Evolutionary conservation across 2,888 invertebrate species (phyloP).

Genomic region (Eupeodes latifasciatus): DNA sequence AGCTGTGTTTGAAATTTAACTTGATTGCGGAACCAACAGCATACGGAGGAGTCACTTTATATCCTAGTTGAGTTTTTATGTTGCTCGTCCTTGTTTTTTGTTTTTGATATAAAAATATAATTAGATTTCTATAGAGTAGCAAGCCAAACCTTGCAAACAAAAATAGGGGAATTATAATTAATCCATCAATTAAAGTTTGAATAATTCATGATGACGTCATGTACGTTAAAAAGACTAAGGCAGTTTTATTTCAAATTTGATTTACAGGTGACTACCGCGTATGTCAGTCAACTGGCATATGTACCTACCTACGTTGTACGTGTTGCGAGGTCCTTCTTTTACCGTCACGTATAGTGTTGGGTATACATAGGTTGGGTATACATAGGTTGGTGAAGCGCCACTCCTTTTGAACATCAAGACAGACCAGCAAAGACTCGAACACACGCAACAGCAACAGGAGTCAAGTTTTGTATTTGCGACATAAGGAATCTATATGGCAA

Average conservation of each 20-base stretch:
- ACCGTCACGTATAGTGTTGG: neutral
- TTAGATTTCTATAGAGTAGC: constrained; percentile 5
- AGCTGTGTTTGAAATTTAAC: neutral
- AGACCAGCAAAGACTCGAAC: neutral
- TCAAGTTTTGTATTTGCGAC: neutral
- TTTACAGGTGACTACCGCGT: neutral
- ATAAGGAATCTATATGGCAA: no score
- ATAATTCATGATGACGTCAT: constrained; percentile 34
- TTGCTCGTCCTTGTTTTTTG: neutral
- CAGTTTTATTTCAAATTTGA: constrained; percentile 15
- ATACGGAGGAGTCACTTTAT: neutral
- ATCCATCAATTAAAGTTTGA: constrained; percentile 45
- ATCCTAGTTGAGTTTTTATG: neutral
- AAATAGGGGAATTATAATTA: constrained; percentile 8
- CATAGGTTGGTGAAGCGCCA: neutral
- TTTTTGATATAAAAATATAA: neutral
- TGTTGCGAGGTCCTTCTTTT: neutral
- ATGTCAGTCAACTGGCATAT: neutral
- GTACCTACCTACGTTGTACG: neutral
- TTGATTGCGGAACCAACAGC: constrained; percentile 4
- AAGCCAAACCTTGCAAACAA: neutral
- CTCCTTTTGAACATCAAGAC: constrained; percentile 8
- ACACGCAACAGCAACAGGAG: constrained; percentile 38
- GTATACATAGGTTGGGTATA: no score
- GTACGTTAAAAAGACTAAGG: neutral